A percentile compares a stretch with the other conserved stretches of the same genome.
Conservation (phyloP, 2,113 vertebrate species). For the Chlorodrepanis virens region DNA sequence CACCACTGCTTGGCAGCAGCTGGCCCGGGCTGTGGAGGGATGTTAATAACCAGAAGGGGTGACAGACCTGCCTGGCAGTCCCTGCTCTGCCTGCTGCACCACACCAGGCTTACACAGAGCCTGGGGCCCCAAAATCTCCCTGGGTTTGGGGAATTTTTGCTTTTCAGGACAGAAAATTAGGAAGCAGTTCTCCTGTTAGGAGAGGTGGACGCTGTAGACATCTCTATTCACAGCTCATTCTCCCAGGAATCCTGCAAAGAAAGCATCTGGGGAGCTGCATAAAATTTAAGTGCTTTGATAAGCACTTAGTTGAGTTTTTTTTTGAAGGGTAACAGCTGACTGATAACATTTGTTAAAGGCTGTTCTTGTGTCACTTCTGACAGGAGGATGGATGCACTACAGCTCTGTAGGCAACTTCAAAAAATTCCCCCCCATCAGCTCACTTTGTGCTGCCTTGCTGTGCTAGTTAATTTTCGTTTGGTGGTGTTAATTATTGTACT, state of each 20-base stretch:
- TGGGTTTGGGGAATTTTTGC: no score
- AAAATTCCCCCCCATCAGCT: neutral
- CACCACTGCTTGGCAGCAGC: neutral
- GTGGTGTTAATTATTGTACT: conserved; percentile 33
- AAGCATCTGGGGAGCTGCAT: neutral
- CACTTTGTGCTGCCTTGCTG: neutral
- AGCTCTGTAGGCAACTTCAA: neutral
- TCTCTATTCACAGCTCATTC: neutral
- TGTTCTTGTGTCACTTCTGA: neutral
- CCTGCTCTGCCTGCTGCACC: neutral
- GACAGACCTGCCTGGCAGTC: neutral
- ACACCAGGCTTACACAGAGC: neutral
- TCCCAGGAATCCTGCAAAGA: neutral
- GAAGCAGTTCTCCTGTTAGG: neutral
- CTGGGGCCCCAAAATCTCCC: neutral
- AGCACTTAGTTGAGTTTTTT: neutral
- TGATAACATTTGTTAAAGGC: neutral
- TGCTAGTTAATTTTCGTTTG: neutral
- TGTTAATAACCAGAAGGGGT: no score
- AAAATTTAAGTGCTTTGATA: neutral
- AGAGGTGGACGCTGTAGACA: neutral
- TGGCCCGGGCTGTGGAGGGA: neutral
- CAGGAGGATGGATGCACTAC: neutral
- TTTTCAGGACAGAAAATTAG: neutral
- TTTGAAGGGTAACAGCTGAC: neutral